Percentiles rank a stretch among this genome's conserved stretches.
phyloP scores from a whole-genome alignment of 37 sponge, comb jelly and placozoan species.

The Ephydatia muelleri region DNA sequence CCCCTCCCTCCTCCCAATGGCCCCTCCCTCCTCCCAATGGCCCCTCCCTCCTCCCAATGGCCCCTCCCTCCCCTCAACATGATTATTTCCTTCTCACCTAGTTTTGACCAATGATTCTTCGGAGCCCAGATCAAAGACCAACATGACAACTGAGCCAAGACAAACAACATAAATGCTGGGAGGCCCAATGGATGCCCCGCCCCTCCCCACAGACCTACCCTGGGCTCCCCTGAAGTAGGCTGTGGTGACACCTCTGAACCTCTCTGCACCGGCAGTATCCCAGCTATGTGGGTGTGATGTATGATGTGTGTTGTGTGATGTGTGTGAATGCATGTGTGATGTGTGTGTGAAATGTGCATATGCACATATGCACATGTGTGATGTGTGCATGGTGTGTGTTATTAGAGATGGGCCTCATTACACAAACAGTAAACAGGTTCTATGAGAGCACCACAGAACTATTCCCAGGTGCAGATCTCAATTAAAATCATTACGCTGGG shows the following conservation, averaged over 20 bases:
- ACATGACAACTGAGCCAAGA: constrained; percentile 46
- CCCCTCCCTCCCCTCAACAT: no score
- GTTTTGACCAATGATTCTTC: constrained; percentile 54
- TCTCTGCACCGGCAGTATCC: constrained; percentile 89
- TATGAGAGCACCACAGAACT: no score
- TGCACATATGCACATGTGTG: not conserved
- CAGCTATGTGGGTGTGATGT: constrained; percentile 38
- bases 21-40: no score
- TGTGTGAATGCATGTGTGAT: not conserved
- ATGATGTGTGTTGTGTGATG: constrained; percentile 3
- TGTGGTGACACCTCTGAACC: constrained; percentile 73
- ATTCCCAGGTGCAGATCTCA: no score
- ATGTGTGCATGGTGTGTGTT: constrained; percentile 15
- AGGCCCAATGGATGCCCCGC: not conserved
- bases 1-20: no score
- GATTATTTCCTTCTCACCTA: constrained; percentile 38
- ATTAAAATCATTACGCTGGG: no score
- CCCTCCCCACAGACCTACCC: constrained; percentile 28
- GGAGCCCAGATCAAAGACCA: constrained; percentile 65
- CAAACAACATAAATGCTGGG: not conserved
- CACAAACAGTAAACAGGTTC: no score
- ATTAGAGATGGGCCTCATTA: no score
- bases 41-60: no score
- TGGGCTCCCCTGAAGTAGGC: constrained; percentile 77
- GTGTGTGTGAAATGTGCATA: constrained; percentile 14